Base-by-base conservation (phyloP, 2,797 vertebrate genomes). In the Cryptoblepharus egeriae region DNA sequence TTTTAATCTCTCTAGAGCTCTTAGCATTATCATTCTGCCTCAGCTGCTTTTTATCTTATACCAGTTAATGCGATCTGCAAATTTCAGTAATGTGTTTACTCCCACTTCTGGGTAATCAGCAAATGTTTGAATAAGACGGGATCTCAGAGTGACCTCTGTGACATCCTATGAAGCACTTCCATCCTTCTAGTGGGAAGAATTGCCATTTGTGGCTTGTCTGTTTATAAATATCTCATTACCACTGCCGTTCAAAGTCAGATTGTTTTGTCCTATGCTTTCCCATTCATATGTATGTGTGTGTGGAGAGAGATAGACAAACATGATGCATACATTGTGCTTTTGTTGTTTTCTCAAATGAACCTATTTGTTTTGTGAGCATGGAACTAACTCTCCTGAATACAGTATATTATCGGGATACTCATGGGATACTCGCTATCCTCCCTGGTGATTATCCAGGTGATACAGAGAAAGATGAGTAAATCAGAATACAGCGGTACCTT, bases 171-270 rank as follows among this genome's bases (percentile, higher is more conserved):
- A 65, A 5, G 52, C 9, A 30, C 22, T 63, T 63, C 55, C 24
- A 13, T 52, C 39, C 13, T 32, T 55, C n/a, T n/a, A 73, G 58
- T n/a, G 49, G 55, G 78, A 30, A 60, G n/a, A 79, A 42, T 9
- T 30, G 11, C 37, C 35, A 55, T n/a, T 42, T 88, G 49, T 80
- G 11, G 80, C 78, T 39, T 75, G 76, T 49, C 87, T 84, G 39
- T 88, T 57, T 87, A 49, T 13, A 77, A 7, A 13, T 79, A 60
- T 84, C 82, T 79, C 79, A 77, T 90, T 72, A 72, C 18, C 49
- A 52, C 49, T 18, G 49, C 2, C 2, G 49, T 52, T 52, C 49
- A 24, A 58, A 24, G 22, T 58, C 57, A 58, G 22, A 3, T 58
- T 58, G 18, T 24, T 58, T 58, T 58, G 5, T 24, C 22, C 22